Evolutionary conservation across 2,888 invertebrate species (phyloP), one percentile per base, ranked within the genome.

Genomic region (Protonemura montana): DNA sequence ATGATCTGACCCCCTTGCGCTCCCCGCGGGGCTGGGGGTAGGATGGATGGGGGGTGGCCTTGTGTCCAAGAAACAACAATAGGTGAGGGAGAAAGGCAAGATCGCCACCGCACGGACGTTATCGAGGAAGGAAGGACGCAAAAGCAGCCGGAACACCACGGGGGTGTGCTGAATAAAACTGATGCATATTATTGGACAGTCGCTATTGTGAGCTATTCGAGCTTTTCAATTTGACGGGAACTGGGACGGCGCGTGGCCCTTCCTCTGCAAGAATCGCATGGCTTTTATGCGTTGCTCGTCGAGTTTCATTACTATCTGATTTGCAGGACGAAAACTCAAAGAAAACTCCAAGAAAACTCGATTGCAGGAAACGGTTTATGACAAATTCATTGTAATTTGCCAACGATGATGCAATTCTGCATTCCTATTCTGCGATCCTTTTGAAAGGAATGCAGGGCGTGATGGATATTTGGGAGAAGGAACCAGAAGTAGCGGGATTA

Each of bases 41-140:
- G 30, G 29, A n/a, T n/a, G n/a, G 26, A 25, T 26, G 76, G 76
- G n/a, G 76, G n/a, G 76, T 5, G 76, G 76, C 5, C 28, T 59
- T 59, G 59, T 59, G 21, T 59, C 59, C 21, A 59, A 59, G 59
- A 3, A 59, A 76, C 84, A 84, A 84, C 84, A 84, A 84, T 84
- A 84, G 84, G 84, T 84, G 84, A 27, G 25, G 82, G 26, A 3
- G 41, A 10, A 78, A n/a, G n/a, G 42, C 25, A 30, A 41, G 59
- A 27, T 26, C 35, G n/a, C n/a, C n/a, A 35, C 35, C 35, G 35
- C 35, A 10, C 35, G 35, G 76, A n/a, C 84, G 84, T 59, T 25
- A 76, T 76, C 21, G 59, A 59, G 84, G 76, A 84, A 84, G 84
- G 59, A 27, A 59, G 59, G 84, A 76, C 76, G 27, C 59, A 76